These are phyloP conservation scores for Siphlonurus alternatus DNA, from an alignment of 2,888 invertebrate genomes.

Conservation along the genomic window DNA sequence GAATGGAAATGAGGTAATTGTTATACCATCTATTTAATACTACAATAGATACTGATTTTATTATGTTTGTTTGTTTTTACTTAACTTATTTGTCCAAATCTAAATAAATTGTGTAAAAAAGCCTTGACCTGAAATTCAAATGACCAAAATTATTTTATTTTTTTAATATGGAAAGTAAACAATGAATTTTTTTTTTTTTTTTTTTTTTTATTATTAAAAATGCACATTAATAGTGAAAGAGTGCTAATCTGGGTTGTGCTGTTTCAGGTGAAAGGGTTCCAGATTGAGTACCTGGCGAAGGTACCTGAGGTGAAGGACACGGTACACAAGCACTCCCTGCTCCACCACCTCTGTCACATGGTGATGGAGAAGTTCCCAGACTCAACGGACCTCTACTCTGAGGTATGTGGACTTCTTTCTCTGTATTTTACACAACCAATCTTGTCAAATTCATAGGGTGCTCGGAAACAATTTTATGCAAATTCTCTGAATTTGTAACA, in stretches of 20 bases:
- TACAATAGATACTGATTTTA: too few species aligned
- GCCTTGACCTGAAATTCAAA: not conserved
- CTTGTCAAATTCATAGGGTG: not conserved
- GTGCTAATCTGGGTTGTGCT: not conserved
- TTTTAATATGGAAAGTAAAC: too few species aligned
- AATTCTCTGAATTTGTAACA: too few species aligned
- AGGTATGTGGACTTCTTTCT: constrained; percentile 37
- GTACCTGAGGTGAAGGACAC: constrained; percentile 98
- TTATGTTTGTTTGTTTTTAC: too few species aligned
- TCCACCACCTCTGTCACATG: constrained; percentile 95
- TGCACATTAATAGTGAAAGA: not conserved
- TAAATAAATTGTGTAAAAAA: not conserved
- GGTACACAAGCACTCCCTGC: constrained; percentile 93
- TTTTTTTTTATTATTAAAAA: too few species aligned
- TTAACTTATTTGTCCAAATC: not conserved
- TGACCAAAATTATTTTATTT: not conserved
- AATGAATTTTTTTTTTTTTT: too few species aligned
- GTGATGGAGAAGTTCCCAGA: constrained; percentile 94
- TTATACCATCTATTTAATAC: not conserved
- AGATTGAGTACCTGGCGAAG: constrained; percentile 92
- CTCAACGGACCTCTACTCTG: constrained; percentile 92
- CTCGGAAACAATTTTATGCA: constrained; percentile 1
- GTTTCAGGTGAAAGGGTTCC: constrained; percentile 76
- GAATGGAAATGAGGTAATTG: constrained; percentile 55
- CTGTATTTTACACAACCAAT: constrained; percentile 3